Evolutionary conservation across 2,113 vertebrate species (phyloP), one percentile per base, ranked within the genome.

Genomic region (Chionis minor): DNA sequence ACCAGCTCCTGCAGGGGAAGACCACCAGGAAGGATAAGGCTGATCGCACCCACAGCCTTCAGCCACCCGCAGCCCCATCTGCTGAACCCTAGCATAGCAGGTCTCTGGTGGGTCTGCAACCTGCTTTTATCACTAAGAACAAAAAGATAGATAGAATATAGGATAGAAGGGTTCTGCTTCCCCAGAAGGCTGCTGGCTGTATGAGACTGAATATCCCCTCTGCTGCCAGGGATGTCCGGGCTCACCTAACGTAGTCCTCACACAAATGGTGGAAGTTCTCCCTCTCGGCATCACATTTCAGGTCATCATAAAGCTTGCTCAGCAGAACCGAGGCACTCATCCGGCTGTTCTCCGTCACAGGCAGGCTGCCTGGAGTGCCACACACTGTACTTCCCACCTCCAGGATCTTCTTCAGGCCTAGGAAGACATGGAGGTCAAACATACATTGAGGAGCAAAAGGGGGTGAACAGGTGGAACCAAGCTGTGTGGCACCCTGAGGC

Each of bases 301-400:
- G 97, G 96, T 99, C 99, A 14, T 99, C 98, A 0, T 99, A 99
- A 38, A 99, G 98, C 96, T 99, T 99, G 98, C 86, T 99, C 7
- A 99, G 98, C 61, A 99, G 98, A 30, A 99, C 99, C 0, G 99
- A 99, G 73, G 99, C 98, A 3, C 98, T 99, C 99, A 99, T 99
- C 62, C 98, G 98, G 81, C 98, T 99, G 97, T 99, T 99, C 14
- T 99, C 99, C 0, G 99, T 99, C 51, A 99, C 98, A 0, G 97
- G 73, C 17, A 98, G 98, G 54, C 99, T 98, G 32, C 98, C 97
- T 0, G 94, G 94, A 10, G 98, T 52, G 75, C 98, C 98, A 0
- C 98, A 96, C 69, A 99, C 97, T 0, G 99, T 98, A 28, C 99
- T 99, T 4, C 99, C 99, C 62, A 99, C 99, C 90, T 99, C 98